Percentiles rank a stretch among this genome's conserved stretches.
phyloP scores from a whole-genome alignment of 2,113 vertebrate species.

The Gopherus flavomarginatus region DNA sequence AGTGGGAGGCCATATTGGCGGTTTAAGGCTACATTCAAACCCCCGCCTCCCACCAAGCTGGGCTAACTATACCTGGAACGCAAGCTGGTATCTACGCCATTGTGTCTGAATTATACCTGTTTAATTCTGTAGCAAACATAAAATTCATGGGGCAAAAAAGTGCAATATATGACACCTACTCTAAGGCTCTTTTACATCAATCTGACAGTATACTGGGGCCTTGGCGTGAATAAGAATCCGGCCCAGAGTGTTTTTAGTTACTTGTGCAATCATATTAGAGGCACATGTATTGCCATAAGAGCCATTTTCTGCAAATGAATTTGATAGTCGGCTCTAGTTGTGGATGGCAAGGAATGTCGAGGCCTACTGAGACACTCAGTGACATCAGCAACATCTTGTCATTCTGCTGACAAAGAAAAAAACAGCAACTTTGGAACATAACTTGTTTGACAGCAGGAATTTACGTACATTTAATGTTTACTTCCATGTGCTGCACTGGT shows the following conservation, averaged over 20 bases:
- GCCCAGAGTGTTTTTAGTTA: neutral
- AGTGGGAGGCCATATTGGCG: neutral
- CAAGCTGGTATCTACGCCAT: neutral
- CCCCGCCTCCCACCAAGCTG: neutral
- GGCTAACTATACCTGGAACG: neutral
- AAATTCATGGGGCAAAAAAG: neutral
- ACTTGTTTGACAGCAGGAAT: conserved; percentile 33
- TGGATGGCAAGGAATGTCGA: accelerated
- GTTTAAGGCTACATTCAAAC: accelerated
- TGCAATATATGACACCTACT: neutral
- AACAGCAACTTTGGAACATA: neutral
- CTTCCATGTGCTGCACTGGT: conserved; percentile 40
- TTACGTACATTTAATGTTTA: neutral
- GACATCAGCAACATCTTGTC: conserved; percentile 49
- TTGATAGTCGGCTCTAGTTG: neutral
- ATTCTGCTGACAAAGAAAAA: conserved; percentile 60
- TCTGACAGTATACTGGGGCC: neutral
- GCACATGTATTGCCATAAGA: neutral
- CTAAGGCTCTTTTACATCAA: neutral
- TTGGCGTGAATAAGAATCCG: neutral
- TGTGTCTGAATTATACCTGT: accelerated
- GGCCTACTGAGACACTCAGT: conserved; percentile 30
- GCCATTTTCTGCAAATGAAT: neutral
- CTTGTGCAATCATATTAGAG: conserved; percentile 2
- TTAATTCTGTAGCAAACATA: neutral